Percentiles rank a stretch among this genome's conserved stretches.
Evolutionary conservation across 2,113 vertebrate genomes (phyloP).

Genomic region (Silurus glanis): DNA sequence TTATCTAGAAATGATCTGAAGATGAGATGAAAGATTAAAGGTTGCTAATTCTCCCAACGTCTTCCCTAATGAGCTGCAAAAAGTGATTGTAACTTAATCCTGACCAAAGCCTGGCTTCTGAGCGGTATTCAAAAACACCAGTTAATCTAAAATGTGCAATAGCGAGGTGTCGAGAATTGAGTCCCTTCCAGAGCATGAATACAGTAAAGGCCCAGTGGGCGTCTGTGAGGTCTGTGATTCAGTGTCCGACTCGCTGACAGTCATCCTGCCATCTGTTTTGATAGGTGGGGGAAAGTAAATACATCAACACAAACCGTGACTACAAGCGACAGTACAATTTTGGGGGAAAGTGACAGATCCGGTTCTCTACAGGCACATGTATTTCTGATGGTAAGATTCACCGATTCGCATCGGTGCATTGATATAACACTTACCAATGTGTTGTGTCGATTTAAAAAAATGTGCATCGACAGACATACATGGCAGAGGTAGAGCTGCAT

Average conservation of each 20-base stretch:
- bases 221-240: constrained; percentile 42
- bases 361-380: no score
- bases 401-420: no score
- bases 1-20: constrained; percentile 32
- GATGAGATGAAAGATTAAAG: constrained; percentile 33
- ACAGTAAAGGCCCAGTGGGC: constrained; percentile 37
- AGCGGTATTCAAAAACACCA: constrained; percentile 27
- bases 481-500: no score
- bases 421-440: no score
- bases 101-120: constrained; percentile 19
- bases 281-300: constrained; percentile 43
- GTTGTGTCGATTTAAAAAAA: no score
- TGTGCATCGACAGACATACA: no score
- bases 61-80: constrained; percentile 19
- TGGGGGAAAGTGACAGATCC: neutral
- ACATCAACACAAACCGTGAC: constrained; percentile 43
- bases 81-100: constrained; percentile 43
- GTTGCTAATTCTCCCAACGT: neutral
- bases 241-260: constrained; percentile 37
- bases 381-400: no score
- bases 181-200: constrained; percentile 44
- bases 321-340: neutral
- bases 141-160: constrained; percentile 47
- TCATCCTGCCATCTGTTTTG: constrained; percentile 50
- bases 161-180: constrained; percentile 40